These are phyloP conservation scores for Drosophila takahashii DNA, from an alignment of 1,140 invertebrate genomes.

Conservation along the genomic window DNA sequence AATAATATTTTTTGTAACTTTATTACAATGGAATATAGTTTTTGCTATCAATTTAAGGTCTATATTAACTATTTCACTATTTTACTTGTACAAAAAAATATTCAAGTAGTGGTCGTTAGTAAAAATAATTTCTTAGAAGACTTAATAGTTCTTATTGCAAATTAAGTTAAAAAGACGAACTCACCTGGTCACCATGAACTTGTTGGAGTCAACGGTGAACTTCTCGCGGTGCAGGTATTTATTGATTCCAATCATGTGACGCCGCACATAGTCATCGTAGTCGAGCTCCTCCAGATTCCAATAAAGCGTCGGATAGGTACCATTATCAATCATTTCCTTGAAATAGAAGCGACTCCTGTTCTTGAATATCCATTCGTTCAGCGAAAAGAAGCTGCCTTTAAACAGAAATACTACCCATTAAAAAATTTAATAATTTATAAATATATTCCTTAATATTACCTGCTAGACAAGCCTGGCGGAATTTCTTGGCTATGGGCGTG, in stretches of 20 bases:
- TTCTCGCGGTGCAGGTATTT: slow-evolving; percentile 91
- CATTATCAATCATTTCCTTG: slow-evolving; percentile 57
- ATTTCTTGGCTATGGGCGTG: slow-evolving; percentile 92
- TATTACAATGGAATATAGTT: too few species aligned
- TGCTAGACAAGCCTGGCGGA: slow-evolving; percentile 90
- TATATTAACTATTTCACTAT: too few species aligned
- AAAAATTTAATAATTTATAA: too few species aligned
- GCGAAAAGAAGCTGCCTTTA: slow-evolving; percentile 93
- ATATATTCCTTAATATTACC: slow-evolving; percentile 22
- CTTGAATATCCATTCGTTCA: slow-evolving; percentile 94
- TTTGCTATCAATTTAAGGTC: too few species aligned
- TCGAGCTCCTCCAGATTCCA: slow-evolving; percentile 85
- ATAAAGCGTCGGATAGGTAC: slow-evolving; percentile 52
- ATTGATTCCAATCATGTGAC: slow-evolving; percentile 92
- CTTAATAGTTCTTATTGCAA: too few species aligned
- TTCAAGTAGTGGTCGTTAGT: neutral
- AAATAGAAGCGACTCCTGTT: slow-evolving; percentile 90
- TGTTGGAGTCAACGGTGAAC: slow-evolving; percentile 88
- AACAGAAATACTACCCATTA: neutral
- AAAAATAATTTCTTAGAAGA: too few species aligned
- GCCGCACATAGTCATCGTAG: slow-evolving; percentile 89
- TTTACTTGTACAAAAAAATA: too few species aligned
- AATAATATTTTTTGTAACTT: neutral
- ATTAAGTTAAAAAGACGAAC: neutral
- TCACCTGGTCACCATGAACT: slow-evolving; percentile 87